Evolutionary conservation across 2,888 invertebrate genomes (phyloP), one percentile per base, ranked within the genome.

Genomic region (Lasioglossum oenotherae): DNA sequence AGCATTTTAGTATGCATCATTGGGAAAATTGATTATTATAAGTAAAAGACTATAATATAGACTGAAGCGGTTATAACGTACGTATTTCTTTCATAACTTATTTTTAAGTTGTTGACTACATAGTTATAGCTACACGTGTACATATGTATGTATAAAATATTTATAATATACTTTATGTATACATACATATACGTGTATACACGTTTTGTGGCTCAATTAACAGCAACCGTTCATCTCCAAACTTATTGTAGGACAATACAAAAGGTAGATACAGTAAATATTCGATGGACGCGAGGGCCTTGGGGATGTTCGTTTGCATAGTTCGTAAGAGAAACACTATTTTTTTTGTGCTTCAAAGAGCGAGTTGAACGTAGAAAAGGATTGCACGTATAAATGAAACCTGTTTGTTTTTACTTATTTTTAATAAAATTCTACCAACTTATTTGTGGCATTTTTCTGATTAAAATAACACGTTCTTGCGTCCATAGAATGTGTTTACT

Each of bases 81-180:
- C 57, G 80, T 73, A 85, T 82, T 74, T 71, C 41, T 80, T 81
- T 80, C 6, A 57, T 78, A 83, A 82, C 74, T 80, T 81, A 84
- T 44, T 64, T 57, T 60, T 76, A 74, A 75, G 35, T 81, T 84
- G 71, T 81, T 84, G 57, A 84, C 73, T 81, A 78, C 38, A 80
- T 78, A n/a, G 38, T 38, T 69, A 38, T 69, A 69, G 23, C 38
- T 23, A 69, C 35, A 69, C 38, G 38, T 38, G 38, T 69, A 69
- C 38, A 35, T 69, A 69, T 23, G 69, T 69, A 38, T 38, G 38
- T 19, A 69, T 69, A 69, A 23, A 38, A 38, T 35, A 69, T 69
- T 12, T 38, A 31, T 31, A 31, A 44, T 60, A 27, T 60, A n/a
- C 19, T n/a, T 53, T 16, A 31, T 31, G 10, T 19, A 67, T 69